A percentile compares a stretch with the other conserved stretches of the same genome.
These are phyloP conservation scores for Tenualosa ilisha DNA, from an alignment of 2,797 vertebrate species.

Conservation along the genomic window DNA sequence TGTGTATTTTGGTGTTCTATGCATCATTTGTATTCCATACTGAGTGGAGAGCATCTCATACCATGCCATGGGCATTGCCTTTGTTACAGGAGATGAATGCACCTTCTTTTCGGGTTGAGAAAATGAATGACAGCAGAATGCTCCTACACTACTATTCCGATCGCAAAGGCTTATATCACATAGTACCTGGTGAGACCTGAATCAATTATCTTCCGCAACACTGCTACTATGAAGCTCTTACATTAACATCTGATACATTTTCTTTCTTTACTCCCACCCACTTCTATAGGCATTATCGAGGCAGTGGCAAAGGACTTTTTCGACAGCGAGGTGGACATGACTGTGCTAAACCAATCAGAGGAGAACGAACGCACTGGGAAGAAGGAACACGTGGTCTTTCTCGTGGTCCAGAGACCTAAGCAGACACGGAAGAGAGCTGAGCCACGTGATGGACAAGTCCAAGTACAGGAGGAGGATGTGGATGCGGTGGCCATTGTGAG, in stretches of 20 bases:
- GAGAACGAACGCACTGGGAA: constrained; percentile 76
- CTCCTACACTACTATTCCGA: constrained; percentile 80
- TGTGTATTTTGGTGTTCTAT: background rate
- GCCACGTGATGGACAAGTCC: constrained; percentile 10
- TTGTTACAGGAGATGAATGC: constrained; percentile 77
- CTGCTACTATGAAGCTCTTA: background rate
- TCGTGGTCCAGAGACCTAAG: constrained; percentile 66
- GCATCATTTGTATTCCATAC: background rate
- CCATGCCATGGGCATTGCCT: background rate
- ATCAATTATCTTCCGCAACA: background rate
- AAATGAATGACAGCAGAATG: constrained; percentile 61
- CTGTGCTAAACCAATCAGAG: constrained; percentile 71
- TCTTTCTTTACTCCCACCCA: constrained; percentile 2
- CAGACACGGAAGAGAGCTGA: constrained; percentile 42
- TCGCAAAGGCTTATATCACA: constrained; percentile 71
- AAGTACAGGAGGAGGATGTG: background rate
- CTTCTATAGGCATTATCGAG: constrained; percentile 72
- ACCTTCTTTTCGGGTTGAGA: constrained; percentile 76
- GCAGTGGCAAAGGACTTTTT: constrained; percentile 79
- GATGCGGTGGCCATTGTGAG: constrained; percentile 16
- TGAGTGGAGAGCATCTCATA: background rate
- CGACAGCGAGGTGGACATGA: constrained; percentile 67
- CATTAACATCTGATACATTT: background rate
- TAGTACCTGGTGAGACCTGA: constrained; percentile 70
- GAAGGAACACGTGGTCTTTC: constrained; percentile 77